These are phyloP conservation scores for Drosophila limbata DNA, from an alignment of 2,888 invertebrate genomes.

Conservation along the genomic window DNA sequence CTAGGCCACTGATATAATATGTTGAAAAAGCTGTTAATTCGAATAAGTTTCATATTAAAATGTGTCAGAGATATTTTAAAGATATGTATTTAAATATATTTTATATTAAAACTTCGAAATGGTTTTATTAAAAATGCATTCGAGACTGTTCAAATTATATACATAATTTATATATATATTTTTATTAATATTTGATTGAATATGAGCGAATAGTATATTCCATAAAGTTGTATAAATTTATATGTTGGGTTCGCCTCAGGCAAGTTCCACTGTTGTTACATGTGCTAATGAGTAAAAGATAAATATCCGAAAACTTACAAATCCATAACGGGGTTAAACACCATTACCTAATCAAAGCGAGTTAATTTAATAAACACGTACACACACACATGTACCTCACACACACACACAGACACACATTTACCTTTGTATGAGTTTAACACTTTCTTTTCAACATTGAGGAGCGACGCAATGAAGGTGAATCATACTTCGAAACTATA, in stretches of 20 bases:
- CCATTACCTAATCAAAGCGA: slow-evolving; percentile 50
- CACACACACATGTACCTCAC: slow-evolving; percentile 8
- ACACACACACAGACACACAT: slow-evolving; percentile 7
- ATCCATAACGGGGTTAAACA: slow-evolving; percentile 15
- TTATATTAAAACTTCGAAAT: too few relatives aligned
- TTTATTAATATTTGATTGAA: neutral
- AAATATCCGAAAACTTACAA: slow-evolving; percentile 7
- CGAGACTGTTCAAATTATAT: too few relatives aligned
- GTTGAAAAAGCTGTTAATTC: neutral
- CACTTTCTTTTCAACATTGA: slow-evolving; percentile 55
- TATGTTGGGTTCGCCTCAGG: neutral
- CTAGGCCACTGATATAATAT: too few relatives aligned
- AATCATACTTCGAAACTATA: slow-evolving; percentile 38
- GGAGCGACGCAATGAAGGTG: slow-evolving; percentile 38
- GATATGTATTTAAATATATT: too few relatives aligned
- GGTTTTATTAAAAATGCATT: too few relatives aligned
- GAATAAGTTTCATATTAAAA: neutral
- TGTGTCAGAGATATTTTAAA: too few relatives aligned
- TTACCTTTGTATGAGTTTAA: slow-evolving; percentile 20
- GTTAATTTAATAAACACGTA: slow-evolving; percentile 16
- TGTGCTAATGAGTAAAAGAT: slow-evolving; percentile 18
- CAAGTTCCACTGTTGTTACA: neutral
- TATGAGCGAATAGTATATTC: neutral
- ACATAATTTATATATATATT: too few relatives aligned
- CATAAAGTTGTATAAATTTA: neutral